Base-by-base conservation (phyloP, 2,113 vertebrate genomes). In the Eptesicus fuscus region DNA sequence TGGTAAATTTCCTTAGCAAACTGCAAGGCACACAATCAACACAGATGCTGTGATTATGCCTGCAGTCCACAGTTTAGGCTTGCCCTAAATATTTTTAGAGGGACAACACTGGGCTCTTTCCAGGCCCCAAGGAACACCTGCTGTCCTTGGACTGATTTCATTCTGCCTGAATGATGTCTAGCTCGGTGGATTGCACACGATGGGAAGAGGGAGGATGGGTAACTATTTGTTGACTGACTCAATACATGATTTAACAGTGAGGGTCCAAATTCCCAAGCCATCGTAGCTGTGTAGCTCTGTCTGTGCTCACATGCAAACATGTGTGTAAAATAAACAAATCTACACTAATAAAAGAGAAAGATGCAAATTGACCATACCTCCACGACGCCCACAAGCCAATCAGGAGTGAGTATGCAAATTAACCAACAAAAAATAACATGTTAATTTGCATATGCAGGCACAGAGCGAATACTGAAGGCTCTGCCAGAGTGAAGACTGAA, bases 1-100 rank as follows among this genome's bases (percentile, higher is more conserved):
- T 23, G 47, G 59, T 83, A 22, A 89, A 49, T 83, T 94, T 56
- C 56, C 83, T 95, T 71, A 67, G 83, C 49, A 83, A 83, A 83
- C 89, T 88, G 90, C 42, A 91, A 91, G 87, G 4, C 67, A 94
- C 51, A 93, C 16, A 44, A 65, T 84, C 7, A 42, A 63, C 77
- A 74, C 30, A 93, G 18, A 65, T 67, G 11, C 30, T 77, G 61
- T 94, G 49, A n/a, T 61, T 69, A 40, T 1, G 11, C 13, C 18
- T 10, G 4, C 0, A 1, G 53, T 32, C 65, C 56, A 35, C 28
- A 32, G 30, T 3, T 30, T 14, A 49, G 35, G 67, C 13, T 16
- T 20, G 3, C 14, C 42, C 56, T n/a, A 16, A 30, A 44, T 1
- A 4, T 35, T 49, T 77, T 73, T 42, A 88, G 30, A 83, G 28